Evolutionary conservation across 2,113 vertebrate species (phyloP), one percentile per base, ranked within the genome.

Genomic region (Xiphorhynchus elegans): DNA sequence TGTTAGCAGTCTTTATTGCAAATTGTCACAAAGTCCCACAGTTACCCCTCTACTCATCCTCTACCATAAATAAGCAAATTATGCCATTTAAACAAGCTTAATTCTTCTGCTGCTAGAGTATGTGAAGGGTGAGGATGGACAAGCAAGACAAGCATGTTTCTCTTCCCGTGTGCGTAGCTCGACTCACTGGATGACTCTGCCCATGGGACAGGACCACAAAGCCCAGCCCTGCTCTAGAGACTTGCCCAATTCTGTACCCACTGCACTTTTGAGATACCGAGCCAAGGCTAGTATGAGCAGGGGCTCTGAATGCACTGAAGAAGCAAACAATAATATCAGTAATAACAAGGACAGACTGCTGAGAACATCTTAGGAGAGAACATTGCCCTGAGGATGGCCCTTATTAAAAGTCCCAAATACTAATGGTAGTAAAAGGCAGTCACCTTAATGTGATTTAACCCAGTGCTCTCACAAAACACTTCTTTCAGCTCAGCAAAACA

Each of bases 341-440:
- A 92, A 72, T 78, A 92, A 90, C 0, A 0, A 66, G 40, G 53
- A 81, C 25, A 84, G 64, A 44, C 52, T 56, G 73, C 73, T 46
- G 44, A 89, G 73, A 93, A 77, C 86, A 90, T 58, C 66, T 82
- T 37, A 53, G 68, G 79, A 86, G 56, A 72, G 83, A 95, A 90
- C 66, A 75, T 2, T 89, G 80, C 85, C 92, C 56, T 58, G 78
- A 96, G 79, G 52, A 93, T 68, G 52, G 52, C n/a, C 63, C 47
- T 91, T 94, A 90, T 86, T 84, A 92, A 89, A 92, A 42, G 23
- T 66, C 83, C 52, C 59, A 94, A 94, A 78, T 66, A 89, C 73
- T 93, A 94, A 93, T 66, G 94, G 66, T 66, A 68, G 80, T 35
- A 84, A 89, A 82, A 96, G 53, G 69, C 80, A 89, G 89, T 31